These are phyloP conservation scores for Melieria omissa DNA, from an alignment of 2,888 invertebrate genomes.

Conservation along the genomic window DNA sequence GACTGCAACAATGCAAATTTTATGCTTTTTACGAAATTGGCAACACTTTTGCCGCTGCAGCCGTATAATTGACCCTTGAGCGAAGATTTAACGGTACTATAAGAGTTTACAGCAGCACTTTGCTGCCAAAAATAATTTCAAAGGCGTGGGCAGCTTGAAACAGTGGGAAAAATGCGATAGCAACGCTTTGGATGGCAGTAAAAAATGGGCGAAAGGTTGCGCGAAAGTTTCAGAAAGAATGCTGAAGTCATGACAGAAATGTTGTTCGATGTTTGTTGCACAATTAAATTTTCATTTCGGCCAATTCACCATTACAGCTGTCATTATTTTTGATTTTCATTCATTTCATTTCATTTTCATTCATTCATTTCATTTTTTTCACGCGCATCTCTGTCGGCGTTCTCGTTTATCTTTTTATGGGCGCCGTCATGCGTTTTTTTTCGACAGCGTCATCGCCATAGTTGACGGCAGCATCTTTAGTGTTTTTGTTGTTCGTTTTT, in stretches of 20 bases:
- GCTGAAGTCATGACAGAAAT: not conserved
- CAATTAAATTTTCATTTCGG: not conserved
- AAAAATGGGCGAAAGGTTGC: not conserved
- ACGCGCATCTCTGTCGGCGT: too few relatives aligned
- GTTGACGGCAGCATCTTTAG: too few relatives aligned
- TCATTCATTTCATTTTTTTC: too few relatives aligned
- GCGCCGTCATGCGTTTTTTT: not conserved
- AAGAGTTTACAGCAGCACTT: not conserved
- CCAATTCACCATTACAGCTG: not conserved
- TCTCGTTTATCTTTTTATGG: not conserved
- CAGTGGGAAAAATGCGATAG: not conserved
- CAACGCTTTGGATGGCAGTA: not conserved
- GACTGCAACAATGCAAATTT: constrained; percentile 5
- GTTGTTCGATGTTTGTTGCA: not conserved
- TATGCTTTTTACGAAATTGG: constrained; percentile 7
- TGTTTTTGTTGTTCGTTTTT: too few relatives aligned
- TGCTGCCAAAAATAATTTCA: not conserved
- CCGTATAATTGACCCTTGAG: constrained; percentile 20
- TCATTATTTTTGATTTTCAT: constrained; percentile 14
- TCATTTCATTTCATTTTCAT: not conserved
- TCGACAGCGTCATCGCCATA: not conserved
- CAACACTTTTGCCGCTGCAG: constrained; percentile 7
- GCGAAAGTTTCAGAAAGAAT: not conserved
- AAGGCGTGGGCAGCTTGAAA: not conserved
- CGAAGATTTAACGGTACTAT: constrained; percentile 12